phyloP scores from a whole-genome alignment of 2,113 vertebrate species.

The Corydoras sp. region DNA sequence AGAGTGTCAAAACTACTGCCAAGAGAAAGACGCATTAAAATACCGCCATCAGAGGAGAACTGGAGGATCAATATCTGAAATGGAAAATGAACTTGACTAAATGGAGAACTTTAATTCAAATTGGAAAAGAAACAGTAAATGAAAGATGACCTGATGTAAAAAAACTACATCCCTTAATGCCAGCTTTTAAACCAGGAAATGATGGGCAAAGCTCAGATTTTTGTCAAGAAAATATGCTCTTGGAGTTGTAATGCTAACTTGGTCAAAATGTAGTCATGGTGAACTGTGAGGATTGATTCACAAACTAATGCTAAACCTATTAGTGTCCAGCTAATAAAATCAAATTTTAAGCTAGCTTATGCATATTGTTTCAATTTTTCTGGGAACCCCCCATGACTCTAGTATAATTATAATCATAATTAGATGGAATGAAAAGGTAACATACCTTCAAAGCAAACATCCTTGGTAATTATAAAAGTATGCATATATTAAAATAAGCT shows the following conservation, averaged over 20 bases:
- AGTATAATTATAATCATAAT: too few species aligned
- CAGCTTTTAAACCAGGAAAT: slow-evolving; percentile 64
- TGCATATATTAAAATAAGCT: too few species aligned
- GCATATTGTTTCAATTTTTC: too few species aligned
- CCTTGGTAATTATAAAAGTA: too few species aligned
- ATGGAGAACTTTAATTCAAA: slow-evolving; percentile 67
- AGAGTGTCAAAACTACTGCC: slow-evolving; percentile 43
- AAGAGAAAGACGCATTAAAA: slow-evolving; percentile 54
- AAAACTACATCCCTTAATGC: slow-evolving; percentile 71
- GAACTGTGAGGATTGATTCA: slow-evolving; percentile 39
- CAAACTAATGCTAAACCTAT: slow-evolving; percentile 14
- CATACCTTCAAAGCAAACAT: too few species aligned
- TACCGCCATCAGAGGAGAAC: slow-evolving; percentile 27
- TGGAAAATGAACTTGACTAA: slow-evolving; percentile 70
- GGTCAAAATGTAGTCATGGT: slow-evolving; percentile 42
- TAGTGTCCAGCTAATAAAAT: too few species aligned
- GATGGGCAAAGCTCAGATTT: slow-evolving; percentile 68
- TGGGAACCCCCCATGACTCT: too few species aligned
- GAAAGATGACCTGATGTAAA: slow-evolving; percentile 71
- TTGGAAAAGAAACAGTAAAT: slow-evolving; percentile 70
- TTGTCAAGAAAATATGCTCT: slow-evolving; percentile 52
- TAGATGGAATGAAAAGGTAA: too few species aligned
- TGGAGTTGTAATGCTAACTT: slow-evolving; percentile 57
- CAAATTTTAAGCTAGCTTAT: too few species aligned
- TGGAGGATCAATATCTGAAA: slow-evolving; percentile 68